Conservation (phyloP, 2,888 invertebrate species). For the Acrocera orbiculus region DNA sequence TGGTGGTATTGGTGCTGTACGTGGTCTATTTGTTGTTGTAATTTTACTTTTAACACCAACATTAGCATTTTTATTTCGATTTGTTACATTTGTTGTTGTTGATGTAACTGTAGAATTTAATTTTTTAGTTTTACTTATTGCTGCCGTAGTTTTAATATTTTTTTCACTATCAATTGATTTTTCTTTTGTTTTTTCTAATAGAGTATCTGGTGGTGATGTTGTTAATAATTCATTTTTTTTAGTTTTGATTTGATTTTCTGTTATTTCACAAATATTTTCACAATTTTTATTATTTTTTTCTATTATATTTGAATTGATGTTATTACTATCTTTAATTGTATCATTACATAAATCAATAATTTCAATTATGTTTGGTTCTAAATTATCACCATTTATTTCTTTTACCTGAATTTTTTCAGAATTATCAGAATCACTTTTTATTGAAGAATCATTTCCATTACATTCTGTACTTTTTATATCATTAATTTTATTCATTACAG, state of each 20-base stretch:
- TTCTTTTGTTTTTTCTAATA: not conserved
- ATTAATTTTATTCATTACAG: too few species aligned
- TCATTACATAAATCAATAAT: not conserved
- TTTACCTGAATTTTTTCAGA: too few species aligned
- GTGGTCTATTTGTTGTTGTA: slow-evolving; percentile 7
- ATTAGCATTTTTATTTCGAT: slow-evolving; percentile 7
- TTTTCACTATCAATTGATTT: slow-evolving; percentile 3
- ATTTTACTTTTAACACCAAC: slow-evolving; percentile 8
- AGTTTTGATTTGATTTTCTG: too few species aligned
- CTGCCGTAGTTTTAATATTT: not conserved
- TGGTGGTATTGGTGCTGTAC: slow-evolving; percentile 10
- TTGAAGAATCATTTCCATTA: too few species aligned
- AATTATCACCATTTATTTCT: too few species aligned
- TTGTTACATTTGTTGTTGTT: slow-evolving; percentile 6
- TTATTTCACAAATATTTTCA: too few species aligned
- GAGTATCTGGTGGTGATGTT: not conserved
- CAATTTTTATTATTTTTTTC: too few species aligned
- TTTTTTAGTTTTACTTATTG: slow-evolving; percentile 5
- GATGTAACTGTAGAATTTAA: slow-evolving; percentile 8
- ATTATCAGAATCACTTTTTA: too few species aligned
- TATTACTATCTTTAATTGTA: too few species aligned
- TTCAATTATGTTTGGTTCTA: not conserved
- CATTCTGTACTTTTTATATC: too few species aligned
- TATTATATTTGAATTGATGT: too few species aligned
- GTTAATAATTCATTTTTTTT: too few species aligned